Base-by-base conservation (phyloP, 2,797 vertebrate genomes). In the Chaetophractus vellerosus region DNA sequence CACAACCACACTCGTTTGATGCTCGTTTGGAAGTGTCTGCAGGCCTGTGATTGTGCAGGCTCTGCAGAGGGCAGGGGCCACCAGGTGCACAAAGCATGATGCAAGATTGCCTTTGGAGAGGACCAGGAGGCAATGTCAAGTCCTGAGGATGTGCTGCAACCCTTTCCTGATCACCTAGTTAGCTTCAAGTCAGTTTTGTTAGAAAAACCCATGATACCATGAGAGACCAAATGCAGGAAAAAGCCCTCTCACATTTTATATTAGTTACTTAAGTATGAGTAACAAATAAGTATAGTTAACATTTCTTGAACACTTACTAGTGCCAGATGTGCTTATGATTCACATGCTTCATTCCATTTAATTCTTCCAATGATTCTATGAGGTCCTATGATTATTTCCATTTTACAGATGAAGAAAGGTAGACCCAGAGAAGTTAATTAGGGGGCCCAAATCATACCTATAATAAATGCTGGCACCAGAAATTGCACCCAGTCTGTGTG, bases 1-100 rank as follows among this genome's bases (percentile, higher is more conserved):
- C 9, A 28, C 7, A 14, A 33, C 15, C 18, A 24, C 23, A 23
- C 9, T 24, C 59, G 28, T 0, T 0, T 31, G 57, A 45, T 9
- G 36, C 41, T 55, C 45, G 36, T 23, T 33, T 41, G 23, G 28
- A 86, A 66, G 61, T 69, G 12, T 12, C 23, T 33, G 6, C 5
- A 69, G 24, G 9, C 26, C 5, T 21, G 26, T 12, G 38, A 12
- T 0, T 31, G 36, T 18, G 9, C 16, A 57, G 59, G 48, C 33
- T 64, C 59, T 55, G 12, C 28, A 14, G 41, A 8, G 81, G 33
- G 23, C 36, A 78, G 33, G 31, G 33, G 10, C 26, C 41, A 4
- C 4, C 7, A 10, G 33, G 24, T 24, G 4, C 45, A 16, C 33
- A 36, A 79, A 45, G 11, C 18, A 86, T 21, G n/a, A 72, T 12